These are phyloP conservation scores for Drosophila cyrtoloma DNA, from an alignment of 2,888 invertebrate genomes.

Conservation along the genomic window DNA sequence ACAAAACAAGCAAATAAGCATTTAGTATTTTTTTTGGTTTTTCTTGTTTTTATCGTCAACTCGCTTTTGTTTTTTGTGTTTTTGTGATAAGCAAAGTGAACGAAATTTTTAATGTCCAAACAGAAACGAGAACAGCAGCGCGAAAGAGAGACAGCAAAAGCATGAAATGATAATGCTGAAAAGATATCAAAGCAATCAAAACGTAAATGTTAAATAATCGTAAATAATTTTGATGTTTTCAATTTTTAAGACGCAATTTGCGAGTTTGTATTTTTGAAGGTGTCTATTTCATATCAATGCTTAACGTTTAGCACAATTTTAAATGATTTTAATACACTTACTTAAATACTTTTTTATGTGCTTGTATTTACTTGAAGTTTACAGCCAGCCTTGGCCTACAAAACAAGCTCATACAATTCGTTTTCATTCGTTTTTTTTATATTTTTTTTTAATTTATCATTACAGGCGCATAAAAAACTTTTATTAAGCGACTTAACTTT, in stretches of 20 bases:
- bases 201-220: conserved; percentile 77
- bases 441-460: conserved; percentile 25
- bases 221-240: conserved; percentile 57
- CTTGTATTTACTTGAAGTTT: conserved; percentile 2
- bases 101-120: not conserved
- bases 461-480: conserved; percentile 26
- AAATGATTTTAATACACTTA: conserved; percentile 5
- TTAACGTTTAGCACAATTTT: conserved; percentile 14
- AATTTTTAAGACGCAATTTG: conserved; percentile 62
- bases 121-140: not conserved
- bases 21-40: not conserved
- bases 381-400: conserved; percentile 25
- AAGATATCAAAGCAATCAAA: conserved; percentile 61
- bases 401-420: conserved; percentile 5
- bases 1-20: not conserved
- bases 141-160: conserved; percentile 1
- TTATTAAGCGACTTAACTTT: conserved; percentile 39
- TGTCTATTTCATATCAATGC: not conserved
- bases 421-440: not conserved
- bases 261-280: not conserved
- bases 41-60: not conserved
- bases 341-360: conserved; percentile 22
- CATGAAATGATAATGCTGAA: conserved; percentile 31
- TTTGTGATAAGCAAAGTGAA: not conserved
- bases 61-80: not conserved